A percentile compares a stretch with the other conserved stretches of the same genome.
These are phyloP conservation scores for Vulpes lagopus DNA, from an alignment of 2,113 vertebrate species.

Conservation along the genomic window DNA sequence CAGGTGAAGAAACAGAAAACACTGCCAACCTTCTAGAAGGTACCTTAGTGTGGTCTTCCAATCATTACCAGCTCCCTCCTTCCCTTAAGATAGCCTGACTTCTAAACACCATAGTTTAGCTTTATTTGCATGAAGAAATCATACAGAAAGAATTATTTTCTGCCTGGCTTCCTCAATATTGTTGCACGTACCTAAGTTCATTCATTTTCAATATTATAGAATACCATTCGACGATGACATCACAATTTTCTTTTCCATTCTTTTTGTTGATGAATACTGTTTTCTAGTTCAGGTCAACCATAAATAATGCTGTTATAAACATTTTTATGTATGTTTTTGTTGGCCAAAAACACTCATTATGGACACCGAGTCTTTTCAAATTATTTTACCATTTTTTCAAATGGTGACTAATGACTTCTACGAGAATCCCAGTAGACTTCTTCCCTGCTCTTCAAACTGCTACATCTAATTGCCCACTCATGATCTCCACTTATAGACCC, in stretches of 20 bases:
- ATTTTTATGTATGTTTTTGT: not conserved
- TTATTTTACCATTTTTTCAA: conserved; percentile 26
- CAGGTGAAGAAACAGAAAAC: not conserved
- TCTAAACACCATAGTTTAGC: not conserved
- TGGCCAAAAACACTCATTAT: not conserved
- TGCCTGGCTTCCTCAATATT: not conserved
- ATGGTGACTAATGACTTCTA: not conserved
- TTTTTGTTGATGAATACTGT: not conserved
- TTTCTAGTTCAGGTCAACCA: not conserved
- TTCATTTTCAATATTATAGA: not conserved
- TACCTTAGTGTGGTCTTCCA: not conserved
- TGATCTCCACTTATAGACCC: not conserved
- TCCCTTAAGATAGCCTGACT: not conserved
- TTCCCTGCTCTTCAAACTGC: not conserved
- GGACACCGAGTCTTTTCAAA: conserved; percentile 31
- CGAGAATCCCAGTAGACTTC: not conserved
- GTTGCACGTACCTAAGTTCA: not conserved
- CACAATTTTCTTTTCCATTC: not conserved
- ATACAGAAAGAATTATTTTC: not conserved
- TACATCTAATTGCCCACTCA: not conserved
- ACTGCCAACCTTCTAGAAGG: not conserved
- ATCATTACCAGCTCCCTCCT: not conserved
- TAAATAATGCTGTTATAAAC: not conserved
- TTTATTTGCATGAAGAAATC: not conserved
- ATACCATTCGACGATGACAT: not conserved